Base-by-base conservation (phyloP, 2,888 invertebrate genomes). In the Brachyptera risi region DNA sequence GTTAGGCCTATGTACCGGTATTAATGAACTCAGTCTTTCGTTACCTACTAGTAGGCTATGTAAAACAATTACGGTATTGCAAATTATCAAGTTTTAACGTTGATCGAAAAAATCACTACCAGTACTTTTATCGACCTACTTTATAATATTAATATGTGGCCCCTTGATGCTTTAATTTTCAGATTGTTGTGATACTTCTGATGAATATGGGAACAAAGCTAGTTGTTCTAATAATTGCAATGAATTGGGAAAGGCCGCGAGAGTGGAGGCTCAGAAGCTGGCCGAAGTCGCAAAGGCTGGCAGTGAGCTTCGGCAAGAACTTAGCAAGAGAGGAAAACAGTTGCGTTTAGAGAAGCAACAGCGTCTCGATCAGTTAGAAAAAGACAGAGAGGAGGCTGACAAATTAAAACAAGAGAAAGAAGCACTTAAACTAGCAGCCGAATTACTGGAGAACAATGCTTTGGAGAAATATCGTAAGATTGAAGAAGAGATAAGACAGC, bases 231-330 rank as follows among this genome's bases (percentile, higher is more conserved):
- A 95, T 73, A 88, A 82, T 61, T 96, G 96, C 72, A 80, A 83
- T 62, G 92, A 92, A 71, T 75, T 95, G 58, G 92, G 92, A 0
- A 79, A 80, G 67, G 87, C 86, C 67, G 92, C 92, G 0, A 79
- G 86, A 65, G 81, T 86, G 54, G 85, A 86, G 68, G 88, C 89
- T 0, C 87, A 88, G 68, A 83, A 85, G 65, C 75, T 82, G 60
- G 85, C 86, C 1, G 88, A 90, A 69, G 74, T 95, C 9, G 79
- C 87, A 59, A 87, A 86, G 72, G 86, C 88, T 66, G 98, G 98
- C 11, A 87, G 83, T 69, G 84, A 87, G 67, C 76, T 91, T 62
- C 81, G 90, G 66, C 69, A 81, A 59, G 88, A 93, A 67, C 79
- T 94, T 70, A 86, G 89, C 54, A 80, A 83, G 62, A 84, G 84